Conservation (phyloP, 2,113 vertebrate genomes). For the Apus apus region DNA sequence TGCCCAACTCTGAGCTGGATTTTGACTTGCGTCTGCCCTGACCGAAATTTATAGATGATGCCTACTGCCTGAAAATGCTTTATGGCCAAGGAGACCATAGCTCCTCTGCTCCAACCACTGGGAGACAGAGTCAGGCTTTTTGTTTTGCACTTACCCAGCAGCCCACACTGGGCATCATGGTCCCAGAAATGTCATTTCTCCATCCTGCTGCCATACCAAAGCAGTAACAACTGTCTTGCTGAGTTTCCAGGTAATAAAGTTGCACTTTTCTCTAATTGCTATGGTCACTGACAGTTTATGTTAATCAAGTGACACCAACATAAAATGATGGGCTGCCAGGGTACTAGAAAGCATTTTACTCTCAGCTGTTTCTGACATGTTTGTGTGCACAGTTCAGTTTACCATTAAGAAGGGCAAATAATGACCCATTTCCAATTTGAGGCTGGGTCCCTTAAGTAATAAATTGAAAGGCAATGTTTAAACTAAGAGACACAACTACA, state of each 20-base stretch:
- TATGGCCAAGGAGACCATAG: background rate
- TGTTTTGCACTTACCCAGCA: background rate
- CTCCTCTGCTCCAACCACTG: background rate
- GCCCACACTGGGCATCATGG: fast-evolving
- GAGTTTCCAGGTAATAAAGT: background rate
- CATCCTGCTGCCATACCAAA: background rate
- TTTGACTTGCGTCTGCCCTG: background rate
- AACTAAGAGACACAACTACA: background rate
- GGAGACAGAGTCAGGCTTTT: background rate
- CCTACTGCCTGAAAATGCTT: background rate
- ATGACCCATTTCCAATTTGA: background rate
- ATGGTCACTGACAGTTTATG: background rate
- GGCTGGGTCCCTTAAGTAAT: background rate
- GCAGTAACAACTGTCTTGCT: background rate
- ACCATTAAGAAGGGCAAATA: conserved; percentile 33
- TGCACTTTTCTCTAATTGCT: background rate
- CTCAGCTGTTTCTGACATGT: conserved; percentile 35
- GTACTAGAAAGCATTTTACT: conserved; percentile 23
- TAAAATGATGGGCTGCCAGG: background rate
- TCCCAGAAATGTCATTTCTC: background rate
- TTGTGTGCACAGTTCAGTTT: conserved; percentile 33
- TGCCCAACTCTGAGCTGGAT: background rate
- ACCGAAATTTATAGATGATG: background rate
- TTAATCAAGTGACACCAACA: conserved; percentile 6
- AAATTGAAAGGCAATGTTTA: conserved; percentile 32